Evolutionary conservation across 30 jellyfish, hydroid and myxozoan genomes (phyloP), one percentile per base, ranked within the genome.

Genomic region (Cassiopea andromeda): DNA sequence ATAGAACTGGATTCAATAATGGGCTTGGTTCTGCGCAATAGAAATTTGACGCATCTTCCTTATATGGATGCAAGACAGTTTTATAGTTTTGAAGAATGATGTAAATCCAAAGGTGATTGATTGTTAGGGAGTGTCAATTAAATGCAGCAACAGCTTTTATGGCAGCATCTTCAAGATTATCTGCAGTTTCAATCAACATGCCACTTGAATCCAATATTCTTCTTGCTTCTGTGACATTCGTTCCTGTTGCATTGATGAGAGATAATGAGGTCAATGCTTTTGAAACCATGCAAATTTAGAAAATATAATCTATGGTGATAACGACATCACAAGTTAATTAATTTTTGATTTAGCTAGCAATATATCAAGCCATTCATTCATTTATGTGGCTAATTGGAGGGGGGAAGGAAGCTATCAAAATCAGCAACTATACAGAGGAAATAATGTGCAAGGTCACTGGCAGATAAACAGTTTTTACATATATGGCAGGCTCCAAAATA

Each of bases 111-210:
- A 54, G 12, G 12, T 54, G 10, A 10, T 54, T 54, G 10, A 0
- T 54, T 54, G 64, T 54, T 54, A 3, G 64, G 12, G 12, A 3
- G 64, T 54, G 10, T 27, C 15, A 70, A 70, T 92, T 87, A 19
- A 92, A 61, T 8, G 93, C 76, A 16, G 97, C 88, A 27, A 96
- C 99, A 12, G 97, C 97, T 73, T 92, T 96, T 44, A 44, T 60
- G 10, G 99, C 99, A 47, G 99, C 99, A 38, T 96, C 98, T 78
- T 96, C 99, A 46, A 96, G 88, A 61, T 96, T 75, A n/a, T 90
- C 98, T 6, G 99, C 99, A 1, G 99, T 85, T 76, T 89, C 97
- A 47, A 96, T 96, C 48, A 98, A 97, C 99, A 96, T 96, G 8
- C 97, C 96, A 75, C 98, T 92, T 73, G 92, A 91, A 17, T 80